Evolutionary conservation across 2,888 invertebrate genomes (phyloP).

Genomic region (Candidula unifasciata): DNA sequence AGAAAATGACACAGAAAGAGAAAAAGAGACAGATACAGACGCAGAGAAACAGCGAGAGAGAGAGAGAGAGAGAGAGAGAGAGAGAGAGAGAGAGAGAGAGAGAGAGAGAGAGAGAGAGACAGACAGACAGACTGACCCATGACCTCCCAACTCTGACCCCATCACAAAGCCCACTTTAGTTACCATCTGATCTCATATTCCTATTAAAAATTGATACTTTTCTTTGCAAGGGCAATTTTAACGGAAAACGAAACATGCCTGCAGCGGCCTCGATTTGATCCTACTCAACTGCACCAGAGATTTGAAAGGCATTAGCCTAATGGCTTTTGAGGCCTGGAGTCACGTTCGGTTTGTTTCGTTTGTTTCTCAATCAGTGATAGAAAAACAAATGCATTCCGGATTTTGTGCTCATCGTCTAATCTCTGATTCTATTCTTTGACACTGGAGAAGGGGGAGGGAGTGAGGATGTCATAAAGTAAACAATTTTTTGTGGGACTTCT

Average conservation of each 20-base stretch:
- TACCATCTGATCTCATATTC: background rate
- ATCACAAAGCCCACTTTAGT: background rate
- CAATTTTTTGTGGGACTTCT: too few species aligned
- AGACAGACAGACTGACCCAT: background rate
- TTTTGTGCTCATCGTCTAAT: too few species aligned
- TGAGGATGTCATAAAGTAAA: too few species aligned
- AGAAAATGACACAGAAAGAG: too few species aligned
- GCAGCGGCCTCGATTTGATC: background rate
- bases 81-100: too few species aligned
- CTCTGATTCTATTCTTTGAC: background rate
- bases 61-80: too few species aligned
- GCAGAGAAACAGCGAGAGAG: too few species aligned
- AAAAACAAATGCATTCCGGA: too few species aligned
- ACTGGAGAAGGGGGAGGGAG: background rate
- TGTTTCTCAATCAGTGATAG: background rate
- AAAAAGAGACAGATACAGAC: too few species aligned
- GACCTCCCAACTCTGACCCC: background rate
- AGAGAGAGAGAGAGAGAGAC: too few species aligned
- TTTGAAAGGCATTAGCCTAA: conserved; percentile 38
- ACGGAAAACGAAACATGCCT: conserved; percentile 16
- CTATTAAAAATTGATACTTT: conserved; percentile 11
- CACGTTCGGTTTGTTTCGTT: background rate
- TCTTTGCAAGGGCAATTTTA: background rate
- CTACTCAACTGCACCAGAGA: conserved; percentile 13
- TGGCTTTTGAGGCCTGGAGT: conserved; percentile 34